Base-by-base conservation (phyloP, 2,797 vertebrate species). In the Loriculus beryllinus region DNA sequence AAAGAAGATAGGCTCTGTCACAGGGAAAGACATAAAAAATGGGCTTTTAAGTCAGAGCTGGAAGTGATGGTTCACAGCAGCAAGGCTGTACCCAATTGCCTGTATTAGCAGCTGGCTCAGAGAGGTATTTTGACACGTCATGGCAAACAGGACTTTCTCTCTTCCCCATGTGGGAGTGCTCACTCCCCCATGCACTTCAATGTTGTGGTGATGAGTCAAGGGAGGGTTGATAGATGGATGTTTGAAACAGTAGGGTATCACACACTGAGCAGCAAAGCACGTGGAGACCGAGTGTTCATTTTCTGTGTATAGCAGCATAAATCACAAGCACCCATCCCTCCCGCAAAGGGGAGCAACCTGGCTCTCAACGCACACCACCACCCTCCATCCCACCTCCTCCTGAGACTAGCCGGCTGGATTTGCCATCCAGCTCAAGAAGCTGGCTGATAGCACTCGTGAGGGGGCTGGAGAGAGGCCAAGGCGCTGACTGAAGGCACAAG, bases 171-270 rank as follows among this genome's bases (percentile, higher is more conserved):
- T 84, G 89, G 85, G 82, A 93, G 74, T 33, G 70, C 63, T 91
- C 51, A 77, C 74, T 90, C 89, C 72, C 42, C 26, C 29, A 1
- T 48, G 45, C 11, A 19, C 22, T 69, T 56, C 22, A 1, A 4
- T 49, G 56, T 52, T 82, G 82, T 76, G 45, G 81, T 54, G 91
- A 63, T 95, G 89, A 93, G 82, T 93, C 87, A 91, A 91, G 80
- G 77, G 21, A 92, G 45, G 49, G 37, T 37, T 96, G 95, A 97
- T 88, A 80, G 95, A 96, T 95, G 93, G 70, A 14, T 88, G 89
- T 94, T 96, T 96, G 87, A 92, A 96, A 90, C 86, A 95, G 92
- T 76, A 4, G 77, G 56, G 91, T 74, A 92, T 70, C 92, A 88
- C 59, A 82, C 1, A 0, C 63, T 11, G 6, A 35, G 47, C 75